These are phyloP conservation scores for Brachymystax lenok DNA, from an alignment of 2,797 vertebrate species.

Conservation along the genomic window DNA sequence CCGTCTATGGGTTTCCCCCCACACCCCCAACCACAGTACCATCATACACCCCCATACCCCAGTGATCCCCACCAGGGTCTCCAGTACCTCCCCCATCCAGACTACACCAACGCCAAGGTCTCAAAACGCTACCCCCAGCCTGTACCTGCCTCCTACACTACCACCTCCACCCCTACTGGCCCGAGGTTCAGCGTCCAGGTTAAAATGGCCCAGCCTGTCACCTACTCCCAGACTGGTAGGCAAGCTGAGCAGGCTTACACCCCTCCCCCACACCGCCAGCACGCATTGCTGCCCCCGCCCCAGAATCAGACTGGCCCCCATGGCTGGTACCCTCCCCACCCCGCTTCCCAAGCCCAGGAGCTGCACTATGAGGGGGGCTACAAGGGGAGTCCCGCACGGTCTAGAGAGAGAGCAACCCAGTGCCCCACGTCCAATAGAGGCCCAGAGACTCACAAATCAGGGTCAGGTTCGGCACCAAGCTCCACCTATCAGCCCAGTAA, in stretches of 20 bases:
- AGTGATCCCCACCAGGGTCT: constrained; percentile 51
- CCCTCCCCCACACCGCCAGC: constrained; percentile 75
- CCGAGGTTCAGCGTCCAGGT: constrained; percentile 88
- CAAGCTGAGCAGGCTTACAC: constrained; percentile 84
- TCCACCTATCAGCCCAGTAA: constrained; percentile 68
- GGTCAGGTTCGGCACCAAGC: constrained; percentile 44
- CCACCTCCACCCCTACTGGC: constrained; percentile 82
- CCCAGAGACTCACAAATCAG: constrained; percentile 59
- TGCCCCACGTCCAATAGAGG: constrained; percentile 64
- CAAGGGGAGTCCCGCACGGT: constrained; percentile 56
- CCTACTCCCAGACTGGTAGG: constrained; percentile 81
- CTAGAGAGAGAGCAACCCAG: constrained; percentile 60
- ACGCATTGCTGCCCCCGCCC: constrained; percentile 56
- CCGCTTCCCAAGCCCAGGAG: constrained; percentile 68
- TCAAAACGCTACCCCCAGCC: constrained; percentile 67
- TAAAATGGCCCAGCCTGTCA: constrained; percentile 87
- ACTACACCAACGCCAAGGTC: too few species aligned
- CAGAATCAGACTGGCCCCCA: constrained; percentile 59
- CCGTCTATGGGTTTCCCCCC: constrained; percentile 71
- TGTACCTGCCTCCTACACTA: constrained; percentile 86
- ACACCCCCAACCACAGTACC: constrained; percentile 71
- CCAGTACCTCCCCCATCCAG: constrained; percentile 45
- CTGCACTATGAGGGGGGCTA: constrained; percentile 68
- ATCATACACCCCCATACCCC: constrained; percentile 65
- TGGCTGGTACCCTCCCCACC: constrained; percentile 68